Conservation (phyloP, 2,113 vertebrate species). For the Campylomormyrus numenius region DNA sequence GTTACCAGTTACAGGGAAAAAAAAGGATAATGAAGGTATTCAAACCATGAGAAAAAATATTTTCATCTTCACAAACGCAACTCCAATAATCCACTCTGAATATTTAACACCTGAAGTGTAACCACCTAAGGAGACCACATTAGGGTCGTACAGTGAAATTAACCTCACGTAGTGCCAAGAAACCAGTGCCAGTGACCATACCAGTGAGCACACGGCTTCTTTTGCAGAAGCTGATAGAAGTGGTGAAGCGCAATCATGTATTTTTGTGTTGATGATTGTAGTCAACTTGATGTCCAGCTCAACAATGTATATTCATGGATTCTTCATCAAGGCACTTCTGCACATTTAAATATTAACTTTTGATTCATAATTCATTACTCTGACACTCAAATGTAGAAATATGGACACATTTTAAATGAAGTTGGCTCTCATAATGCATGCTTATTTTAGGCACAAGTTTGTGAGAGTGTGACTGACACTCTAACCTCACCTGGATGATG, state of each 20-base stretch:
- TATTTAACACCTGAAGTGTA: background rate
- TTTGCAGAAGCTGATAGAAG: background rate
- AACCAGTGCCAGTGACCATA: background rate
- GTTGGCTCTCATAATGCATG: background rate
- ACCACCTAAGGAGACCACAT: background rate
- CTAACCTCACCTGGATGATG: constrained; percentile 78
- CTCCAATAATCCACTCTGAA: background rate
- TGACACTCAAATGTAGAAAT: background rate
- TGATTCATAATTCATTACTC: background rate
- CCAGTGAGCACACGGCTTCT: background rate
- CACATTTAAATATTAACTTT: background rate
- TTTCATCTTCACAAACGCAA: background rate
- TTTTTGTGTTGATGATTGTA: background rate
- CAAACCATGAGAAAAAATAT: background rate
- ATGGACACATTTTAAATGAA: background rate
- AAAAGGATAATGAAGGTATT: background rate
- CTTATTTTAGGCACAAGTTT: background rate
- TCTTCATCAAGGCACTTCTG: background rate
- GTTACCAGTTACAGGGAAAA: background rate
- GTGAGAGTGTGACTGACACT: background rate
- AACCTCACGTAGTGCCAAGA: background rate
- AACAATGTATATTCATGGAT: background rate
- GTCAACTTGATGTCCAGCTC: background rate
- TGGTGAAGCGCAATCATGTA: background rate
- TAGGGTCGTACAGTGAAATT: background rate